Conservation (phyloP, 2,888 invertebrate genomes). For the Anoncus sp. region DNA sequence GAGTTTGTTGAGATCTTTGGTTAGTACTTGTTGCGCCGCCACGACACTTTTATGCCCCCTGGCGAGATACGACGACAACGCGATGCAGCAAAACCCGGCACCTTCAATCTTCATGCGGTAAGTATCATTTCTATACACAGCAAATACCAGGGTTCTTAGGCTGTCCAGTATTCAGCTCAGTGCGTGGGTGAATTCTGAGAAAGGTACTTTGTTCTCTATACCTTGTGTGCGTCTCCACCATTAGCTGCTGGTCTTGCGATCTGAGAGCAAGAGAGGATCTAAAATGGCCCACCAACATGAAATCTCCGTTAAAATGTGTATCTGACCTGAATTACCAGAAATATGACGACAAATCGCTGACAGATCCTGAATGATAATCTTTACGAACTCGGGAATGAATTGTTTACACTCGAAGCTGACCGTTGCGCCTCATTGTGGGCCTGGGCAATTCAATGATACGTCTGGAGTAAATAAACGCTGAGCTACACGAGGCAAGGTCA, state of each 20-base stretch:
- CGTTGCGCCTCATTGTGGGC: too few species aligned
- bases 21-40: slow-evolving; percentile 69
- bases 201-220: slow-evolving; percentile 61
- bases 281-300: neutral
- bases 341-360: too few species aligned
- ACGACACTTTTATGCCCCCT: slow-evolving; percentile 81
- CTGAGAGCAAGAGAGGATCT: neutral
- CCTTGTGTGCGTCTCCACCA: neutral
- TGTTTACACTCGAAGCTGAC: too few species aligned
- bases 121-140: slow-evolving; percentile 42
- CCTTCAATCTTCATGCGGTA: slow-evolving; percentile 40
- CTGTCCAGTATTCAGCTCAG: slow-evolving; percentile 30
- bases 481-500: neutral
- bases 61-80: slow-evolving; percentile 75
- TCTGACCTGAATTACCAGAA: too few species aligned
- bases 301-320: too few species aligned
- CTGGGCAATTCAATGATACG: too few species aligned
- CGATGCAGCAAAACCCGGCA: slow-evolving; percentile 22
- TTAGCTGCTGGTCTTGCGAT: neutral
- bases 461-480: too few species aligned
- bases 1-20: slow-evolving; percentile 77
- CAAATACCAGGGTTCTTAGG: slow-evolving; percentile 5
- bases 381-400: too few species aligned
- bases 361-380: too few species aligned
- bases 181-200: slow-evolving; percentile 78